Evolutionary conservation across 1,140 invertebrate species (phyloP), one percentile per base, ranked within the genome.

Genomic region (Drosophila jambulina): DNA sequence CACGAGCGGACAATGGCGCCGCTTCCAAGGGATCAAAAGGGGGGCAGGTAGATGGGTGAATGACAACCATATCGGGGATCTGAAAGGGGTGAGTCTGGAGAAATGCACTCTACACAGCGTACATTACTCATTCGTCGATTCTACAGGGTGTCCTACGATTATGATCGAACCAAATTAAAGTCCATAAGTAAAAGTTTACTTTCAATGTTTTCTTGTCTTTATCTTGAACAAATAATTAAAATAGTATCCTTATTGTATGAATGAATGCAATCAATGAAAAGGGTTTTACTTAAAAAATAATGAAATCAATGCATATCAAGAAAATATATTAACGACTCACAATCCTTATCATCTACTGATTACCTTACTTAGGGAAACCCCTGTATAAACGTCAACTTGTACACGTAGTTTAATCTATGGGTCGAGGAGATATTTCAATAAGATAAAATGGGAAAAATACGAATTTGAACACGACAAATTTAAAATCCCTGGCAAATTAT

Each of bases 1-100:
- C 70, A 62, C 21, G 38, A 59, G 13, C 45, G 54, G 56, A 54
- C 57, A 79, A 23, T 36, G 75, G 67, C 76, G 75, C 40, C 70
- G 70, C 17, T 3, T 72, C n/a, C 15, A 61, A 63, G 34, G 60
- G 36, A 64, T 65, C 46, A 10, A 60, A 49, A 43, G 64, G 78
- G 77, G 53, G 6, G 54, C 27, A 38, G 32, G 15, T 63, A n/a
- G 25, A 27, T 7, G 19, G 34, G 15, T 17, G 23, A 42, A 21
- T 40, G 34, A 69, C 51, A 71, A 32, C 19, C 42, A 17, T 9
- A 38, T 27, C 2, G 43, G 13, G 21, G 23, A 29, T 23, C 4
- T 25, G n/a, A 23, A 32, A 23, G 36, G 36, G 58, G 43, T 38
- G 15, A 42, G 13, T 27, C 21, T 53, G 9, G 38, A 21, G 21